phyloP scores from a whole-genome alignment of 2,888 invertebrate genomes.

The Tanaodytes sp. region DNA sequence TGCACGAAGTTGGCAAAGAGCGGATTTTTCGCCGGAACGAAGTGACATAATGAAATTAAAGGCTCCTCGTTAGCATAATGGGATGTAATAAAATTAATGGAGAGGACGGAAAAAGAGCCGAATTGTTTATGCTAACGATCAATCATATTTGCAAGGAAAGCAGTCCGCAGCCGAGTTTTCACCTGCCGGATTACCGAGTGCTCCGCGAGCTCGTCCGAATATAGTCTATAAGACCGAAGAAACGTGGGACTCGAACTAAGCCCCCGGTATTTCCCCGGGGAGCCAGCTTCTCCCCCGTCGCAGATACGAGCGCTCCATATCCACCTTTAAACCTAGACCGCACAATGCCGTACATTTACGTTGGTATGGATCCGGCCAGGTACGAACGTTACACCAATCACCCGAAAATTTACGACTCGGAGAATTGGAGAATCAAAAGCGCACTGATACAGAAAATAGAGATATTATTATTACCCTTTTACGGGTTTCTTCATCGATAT shows the following conservation, averaged over 20 bases:
- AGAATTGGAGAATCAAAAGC: constrained; percentile 31
- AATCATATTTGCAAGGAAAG: constrained; percentile 41
- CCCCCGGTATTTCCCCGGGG: constrained; percentile 46
- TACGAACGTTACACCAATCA: constrained; percentile 36
- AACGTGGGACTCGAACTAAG: constrained; percentile 45
- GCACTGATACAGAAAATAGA: constrained; percentile 11
- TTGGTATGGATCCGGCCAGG: constrained; percentile 21
- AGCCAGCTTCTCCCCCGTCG: constrained; percentile 27
- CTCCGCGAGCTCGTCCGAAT: constrained; percentile 35
- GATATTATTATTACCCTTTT: constrained; percentile 37
- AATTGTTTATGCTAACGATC: constrained; percentile 42
- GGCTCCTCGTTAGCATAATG: too few relatives aligned
- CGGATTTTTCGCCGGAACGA: constrained; percentile 1
- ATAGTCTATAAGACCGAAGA: constrained; percentile 36
- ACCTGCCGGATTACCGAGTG: constrained; percentile 36
- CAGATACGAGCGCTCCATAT: constrained; percentile 26
- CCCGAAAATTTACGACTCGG: constrained; percentile 34
- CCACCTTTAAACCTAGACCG: constrained; percentile 17
- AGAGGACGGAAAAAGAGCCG: constrained; percentile 8
- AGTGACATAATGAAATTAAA: too few relatives aligned
- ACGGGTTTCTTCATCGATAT: too few relatives aligned
- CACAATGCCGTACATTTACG: constrained; percentile 34
- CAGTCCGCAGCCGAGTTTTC: constrained; percentile 36
- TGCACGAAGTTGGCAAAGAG: too few relatives aligned
- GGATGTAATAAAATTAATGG: constrained; percentile 22